Percentiles rank a stretch among this genome's conserved stretches.
Evolutionary conservation across 2,113 vertebrate genomes (phyloP).

Genomic region (Nothocercus julius): DNA sequence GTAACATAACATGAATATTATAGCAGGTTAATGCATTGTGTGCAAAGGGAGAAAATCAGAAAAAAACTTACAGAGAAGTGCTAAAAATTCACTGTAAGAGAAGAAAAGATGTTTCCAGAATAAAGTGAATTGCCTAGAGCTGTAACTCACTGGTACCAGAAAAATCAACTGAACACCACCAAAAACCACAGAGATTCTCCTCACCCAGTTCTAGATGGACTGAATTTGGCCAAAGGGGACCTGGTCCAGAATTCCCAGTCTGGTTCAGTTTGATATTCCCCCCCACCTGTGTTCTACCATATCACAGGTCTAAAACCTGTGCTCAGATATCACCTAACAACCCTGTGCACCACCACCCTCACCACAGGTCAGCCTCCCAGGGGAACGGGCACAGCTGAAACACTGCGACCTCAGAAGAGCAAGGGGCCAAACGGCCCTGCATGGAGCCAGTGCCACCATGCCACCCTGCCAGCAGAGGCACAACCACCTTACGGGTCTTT

Average conservation of each 20-base stretch:
- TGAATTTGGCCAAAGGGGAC: background rate
- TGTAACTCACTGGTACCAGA: background rate
- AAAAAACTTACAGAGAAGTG: background rate
- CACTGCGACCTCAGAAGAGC: background rate
- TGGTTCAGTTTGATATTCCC: background rate
- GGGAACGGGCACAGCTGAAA: background rate
- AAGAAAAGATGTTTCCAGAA: too few species aligned
- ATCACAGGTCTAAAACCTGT: background rate
- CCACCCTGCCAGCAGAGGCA: too few species aligned
- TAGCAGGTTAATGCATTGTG: background rate
- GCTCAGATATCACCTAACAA: background rate
- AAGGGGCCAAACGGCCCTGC: too few species aligned
- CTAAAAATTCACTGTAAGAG: background rate
- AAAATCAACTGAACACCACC: background rate
- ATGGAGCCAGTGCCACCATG: too few species aligned
- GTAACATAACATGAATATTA: too few species aligned
- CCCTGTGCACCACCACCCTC: background rate
- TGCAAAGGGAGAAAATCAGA: too few species aligned
- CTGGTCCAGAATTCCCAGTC: background rate
- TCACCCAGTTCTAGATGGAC: background rate
- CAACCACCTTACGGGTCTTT: background rate
- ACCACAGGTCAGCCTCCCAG: background rate
- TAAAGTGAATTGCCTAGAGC: background rate
- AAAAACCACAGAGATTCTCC: background rate
- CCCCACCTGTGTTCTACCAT: too few species aligned